phyloP scores from a whole-genome alignment of 1,140 invertebrate species.

The Zaprionus taronus region DNA sequence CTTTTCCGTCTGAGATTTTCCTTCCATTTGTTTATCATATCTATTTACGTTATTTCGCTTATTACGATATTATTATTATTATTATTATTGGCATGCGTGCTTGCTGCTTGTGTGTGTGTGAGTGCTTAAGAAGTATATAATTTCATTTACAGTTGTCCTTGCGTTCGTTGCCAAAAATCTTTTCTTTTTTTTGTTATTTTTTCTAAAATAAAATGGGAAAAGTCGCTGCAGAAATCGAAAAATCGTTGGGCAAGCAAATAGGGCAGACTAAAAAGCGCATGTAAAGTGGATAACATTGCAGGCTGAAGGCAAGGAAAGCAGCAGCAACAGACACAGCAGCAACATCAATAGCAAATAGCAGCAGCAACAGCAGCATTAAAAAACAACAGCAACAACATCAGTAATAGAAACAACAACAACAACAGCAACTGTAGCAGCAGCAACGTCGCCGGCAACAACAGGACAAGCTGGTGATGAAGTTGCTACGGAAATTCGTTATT shows the following conservation, averaged over 20 bases:
- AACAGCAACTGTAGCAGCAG: slow-evolving; percentile 33
- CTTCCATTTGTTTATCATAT: slow-evolving; percentile 51
- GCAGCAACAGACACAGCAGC: slow-evolving; percentile 32
- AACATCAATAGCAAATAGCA: slow-evolving; percentile 12
- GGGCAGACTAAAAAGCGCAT: slow-evolving; percentile 48
- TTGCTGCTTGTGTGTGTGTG: slow-evolving; percentile 13
- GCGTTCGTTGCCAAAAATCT: slow-evolving; percentile 30
- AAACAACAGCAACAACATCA: slow-evolving; percentile 16
- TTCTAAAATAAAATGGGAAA: slow-evolving; percentile 13
- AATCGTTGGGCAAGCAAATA: slow-evolving; percentile 53
- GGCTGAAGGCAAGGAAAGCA: slow-evolving; percentile 32
- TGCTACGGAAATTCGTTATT: slow-evolving; percentile 84
- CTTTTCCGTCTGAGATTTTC: slow-evolving; percentile 41
- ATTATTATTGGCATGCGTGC: slow-evolving; percentile 31
- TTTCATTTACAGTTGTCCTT: slow-evolving; percentile 55
- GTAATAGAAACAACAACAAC: slow-evolving; percentile 25
- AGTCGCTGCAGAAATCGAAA: slow-evolving; percentile 51
- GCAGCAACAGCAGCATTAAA: not conserved
- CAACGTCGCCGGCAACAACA: slow-evolving; percentile 7
- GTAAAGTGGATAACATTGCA: slow-evolving; percentile 77
- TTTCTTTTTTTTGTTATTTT: too few species aligned
- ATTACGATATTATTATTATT: slow-evolving; percentile 33
- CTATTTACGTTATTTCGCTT: slow-evolving; percentile 45
- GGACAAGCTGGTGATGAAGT: slow-evolving; percentile 67
- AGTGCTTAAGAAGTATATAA: slow-evolving; percentile 52